These are phyloP conservation scores for Hecatera dysodea DNA, from an alignment of 2,888 invertebrate genomes.

Conservation along the genomic window DNA sequence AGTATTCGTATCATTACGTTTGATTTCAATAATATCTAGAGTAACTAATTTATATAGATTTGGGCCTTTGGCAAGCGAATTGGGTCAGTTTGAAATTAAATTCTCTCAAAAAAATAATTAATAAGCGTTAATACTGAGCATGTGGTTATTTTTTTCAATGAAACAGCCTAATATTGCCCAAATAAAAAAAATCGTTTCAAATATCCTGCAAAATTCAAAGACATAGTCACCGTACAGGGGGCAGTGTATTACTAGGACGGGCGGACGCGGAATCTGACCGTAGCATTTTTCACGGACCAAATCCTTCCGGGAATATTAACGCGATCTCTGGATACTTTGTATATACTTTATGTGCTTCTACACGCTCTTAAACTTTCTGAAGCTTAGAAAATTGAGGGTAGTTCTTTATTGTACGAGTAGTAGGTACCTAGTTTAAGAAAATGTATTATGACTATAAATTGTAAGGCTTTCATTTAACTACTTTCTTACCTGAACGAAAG, in stretches of 20 bases:
- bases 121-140: too few species aligned
- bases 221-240: conserved; percentile 13
- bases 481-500: too few species aligned
- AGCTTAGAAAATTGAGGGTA: conserved; percentile 22
- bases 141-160: too few species aligned
- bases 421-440: conserved; percentile 5
- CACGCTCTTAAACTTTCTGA: conserved; percentile 39
- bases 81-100: too few species aligned
- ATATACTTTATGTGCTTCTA: conserved; percentile 41
- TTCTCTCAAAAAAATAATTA: too few species aligned
- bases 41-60: not conserved
- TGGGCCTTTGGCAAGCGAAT: not conserved
- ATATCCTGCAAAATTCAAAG: conserved; percentile 11
- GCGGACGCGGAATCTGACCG: conserved; percentile 67
- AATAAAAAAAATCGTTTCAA: not conserved
- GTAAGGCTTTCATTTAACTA: too few species aligned
- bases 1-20: not conserved
- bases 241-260: conserved; percentile 57
- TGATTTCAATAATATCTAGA: not conserved
- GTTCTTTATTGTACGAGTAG: conserved; percentile 24
- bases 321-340: conserved; percentile 62
- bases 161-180: too few species aligned
- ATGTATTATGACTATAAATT: not conserved
- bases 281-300: conserved; percentile 68
- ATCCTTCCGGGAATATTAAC: conserved; percentile 68